phyloP scores from a whole-genome alignment of 2,888 invertebrate species.

The Tenodera sinensis region DNA sequence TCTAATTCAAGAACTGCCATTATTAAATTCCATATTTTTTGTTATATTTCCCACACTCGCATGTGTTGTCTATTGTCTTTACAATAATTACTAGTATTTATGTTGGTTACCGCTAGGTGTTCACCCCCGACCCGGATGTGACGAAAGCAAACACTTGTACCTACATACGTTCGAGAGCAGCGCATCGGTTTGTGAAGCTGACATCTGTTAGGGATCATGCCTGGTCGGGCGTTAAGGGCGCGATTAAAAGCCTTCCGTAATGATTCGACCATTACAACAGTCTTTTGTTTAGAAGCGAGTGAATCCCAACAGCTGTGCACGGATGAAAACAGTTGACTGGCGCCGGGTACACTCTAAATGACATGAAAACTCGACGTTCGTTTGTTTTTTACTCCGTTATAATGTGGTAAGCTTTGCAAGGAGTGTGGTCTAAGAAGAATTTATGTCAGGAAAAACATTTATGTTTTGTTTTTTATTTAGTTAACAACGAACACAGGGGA shows the following conservation, averaged over 20 bases:
- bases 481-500: no score
- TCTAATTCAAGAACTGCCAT: no score
- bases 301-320: background rate
- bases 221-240: background rate
- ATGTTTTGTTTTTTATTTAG: no score
- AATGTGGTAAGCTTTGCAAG: background rate
- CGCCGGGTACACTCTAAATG: background rate
- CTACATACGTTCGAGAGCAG: background rate
- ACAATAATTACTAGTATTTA: no score
- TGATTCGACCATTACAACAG: background rate
- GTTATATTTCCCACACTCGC: no score
- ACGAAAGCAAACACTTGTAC: background rate
- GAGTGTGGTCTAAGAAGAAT: background rate
- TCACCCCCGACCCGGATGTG: background rate
- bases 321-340: background rate
- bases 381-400: background rate
- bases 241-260: background rate
- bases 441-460: background rate
- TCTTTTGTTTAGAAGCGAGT: background rate
- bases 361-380: background rate
- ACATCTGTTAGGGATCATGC: background rate
- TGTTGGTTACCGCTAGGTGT: no score
- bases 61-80: no score
- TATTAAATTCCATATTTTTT: no score
- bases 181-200: background rate